Base-by-base conservation (phyloP, 2,888 invertebrate genomes). In the Atrina japonica region DNA sequence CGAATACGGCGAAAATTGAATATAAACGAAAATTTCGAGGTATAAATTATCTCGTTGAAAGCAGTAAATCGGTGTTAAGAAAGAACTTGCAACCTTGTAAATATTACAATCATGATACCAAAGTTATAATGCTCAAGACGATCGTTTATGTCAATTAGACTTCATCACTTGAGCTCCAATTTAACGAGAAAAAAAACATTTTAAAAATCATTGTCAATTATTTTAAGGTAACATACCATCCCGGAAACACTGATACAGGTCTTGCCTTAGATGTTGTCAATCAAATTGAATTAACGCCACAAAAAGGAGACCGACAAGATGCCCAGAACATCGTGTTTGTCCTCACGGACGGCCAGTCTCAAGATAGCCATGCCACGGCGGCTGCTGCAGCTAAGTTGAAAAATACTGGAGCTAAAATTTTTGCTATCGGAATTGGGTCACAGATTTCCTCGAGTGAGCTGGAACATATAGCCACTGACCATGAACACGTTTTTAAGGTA, bases 241-340 rank as follows among this genome's bases (percentile, higher is more conserved):
- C 18, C 21, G 47, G 47, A 47, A 47, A 47, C 16, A 47, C 47
- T 7, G 16, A 47, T 16, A 47, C 47, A 7, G n/a, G 47, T 7
- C 21, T 18, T 16, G 47, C 47, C 1, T n/a, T 47, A 7, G 21
- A 47, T 21, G 47, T 47, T 7, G 18, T 47, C 11, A n/a, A 21
- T 1, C 7, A 7, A 14, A 18, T 18, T 14, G 21, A 18, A 47
- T 47, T 18, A 0, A n/a, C n/a, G 1, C n/a, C n/a, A 21, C 21
- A n/a, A 16, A 47, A 47, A 2, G 47, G 47, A 14, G 47, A 47
- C 47, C n/a, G 47, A 7, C 18, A 7, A n/a, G 21, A 47, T 7
- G 47, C 47, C 6, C 47, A n/a, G 47, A 47, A 47, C 47, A 47
- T 47, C 21, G 47, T 21, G 16, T n/a, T 47, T 47, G 21, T 47